Evolutionary conservation across 1,140 invertebrate species (phyloP).

Genomic region (Scaptomyza pallida): DNA sequence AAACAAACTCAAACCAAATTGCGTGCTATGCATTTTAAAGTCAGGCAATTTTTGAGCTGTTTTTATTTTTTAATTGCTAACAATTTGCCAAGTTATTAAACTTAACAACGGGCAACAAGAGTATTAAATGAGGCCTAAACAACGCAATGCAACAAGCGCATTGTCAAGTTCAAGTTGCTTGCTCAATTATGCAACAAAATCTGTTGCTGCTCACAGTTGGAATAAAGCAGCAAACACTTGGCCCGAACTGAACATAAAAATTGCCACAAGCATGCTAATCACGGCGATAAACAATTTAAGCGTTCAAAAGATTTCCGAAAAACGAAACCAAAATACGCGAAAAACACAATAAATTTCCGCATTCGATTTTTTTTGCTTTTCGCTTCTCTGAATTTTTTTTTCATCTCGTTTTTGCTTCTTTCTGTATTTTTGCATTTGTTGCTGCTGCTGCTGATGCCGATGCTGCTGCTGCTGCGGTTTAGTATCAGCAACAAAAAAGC

Average conservation of each 20-base stretch:
- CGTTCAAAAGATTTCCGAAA: slow-evolving; percentile 72
- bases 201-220: slow-evolving; percentile 25
- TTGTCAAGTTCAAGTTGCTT: slow-evolving; percentile 77
- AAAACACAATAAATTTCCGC: slow-evolving; percentile 78
- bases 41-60: slow-evolving; percentile 49
- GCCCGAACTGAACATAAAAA: slow-evolving; percentile 26
- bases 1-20: slow-evolving; percentile 30
- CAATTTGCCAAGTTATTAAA: slow-evolving; percentile 77
- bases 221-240: slow-evolving; percentile 19
- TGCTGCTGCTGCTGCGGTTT: slow-evolving; percentile 52
- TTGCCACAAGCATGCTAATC: slow-evolving; percentile 74
- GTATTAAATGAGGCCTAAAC: slow-evolving; percentile 58
- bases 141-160: slow-evolving; percentile 36
- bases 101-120: slow-evolving; percentile 69
- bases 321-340: slow-evolving; percentile 49
- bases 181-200: slow-evolving; percentile 62
- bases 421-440: slow-evolving; percentile 31
- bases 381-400: slow-evolving; percentile 39
- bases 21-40: slow-evolving; percentile 74
- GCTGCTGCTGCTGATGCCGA: slow-evolving; percentile 50
- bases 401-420: slow-evolving; percentile 19
- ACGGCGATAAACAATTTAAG: slow-evolving; percentile 77
- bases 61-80: slow-evolving; percentile 68
- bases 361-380: slow-evolving; percentile 48
- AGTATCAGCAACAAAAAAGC: slow-evolving; percentile 62